phyloP scores from a whole-genome alignment of 2,888 invertebrate species.

The Drosophila anomalipes region DNA sequence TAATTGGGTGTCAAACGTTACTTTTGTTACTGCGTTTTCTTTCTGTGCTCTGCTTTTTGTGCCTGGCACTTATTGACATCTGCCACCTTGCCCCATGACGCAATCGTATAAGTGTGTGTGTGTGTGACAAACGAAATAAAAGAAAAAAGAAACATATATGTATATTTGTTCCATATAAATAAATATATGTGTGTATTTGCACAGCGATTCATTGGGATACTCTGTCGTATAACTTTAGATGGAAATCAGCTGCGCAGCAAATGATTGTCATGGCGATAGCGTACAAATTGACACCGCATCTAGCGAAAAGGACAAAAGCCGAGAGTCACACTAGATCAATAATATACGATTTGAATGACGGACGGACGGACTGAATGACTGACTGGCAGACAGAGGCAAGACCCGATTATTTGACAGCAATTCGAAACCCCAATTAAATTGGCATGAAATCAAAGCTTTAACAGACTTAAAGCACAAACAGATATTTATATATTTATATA shows the following conservation, averaged over 20 bases:
- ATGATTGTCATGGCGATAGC: conserved; percentile 75
- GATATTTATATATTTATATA: not conserved
- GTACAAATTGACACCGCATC: conserved; percentile 62
- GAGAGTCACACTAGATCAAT: conserved; percentile 69
- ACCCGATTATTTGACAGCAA: conserved; percentile 52
- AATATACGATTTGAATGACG: conserved; percentile 70
- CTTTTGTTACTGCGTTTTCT: conserved; percentile 70
- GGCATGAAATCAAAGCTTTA: conserved; percentile 49
- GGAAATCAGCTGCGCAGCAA: conserved; percentile 68
- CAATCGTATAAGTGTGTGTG: conserved; percentile 8
- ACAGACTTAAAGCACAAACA: conserved; percentile 3
- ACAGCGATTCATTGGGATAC: conserved; percentile 39
- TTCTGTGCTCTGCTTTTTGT: conserved; percentile 40
- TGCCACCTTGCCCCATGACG: conserved; percentile 62
- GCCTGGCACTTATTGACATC: conserved; percentile 76
- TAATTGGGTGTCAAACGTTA: conserved; percentile 80
- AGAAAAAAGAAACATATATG: conserved; percentile 8
- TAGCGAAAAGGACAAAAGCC: conserved; percentile 36
- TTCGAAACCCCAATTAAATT: conserved; percentile 45
- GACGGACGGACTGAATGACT: conserved; percentile 24
- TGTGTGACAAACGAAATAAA: conserved; percentile 11
- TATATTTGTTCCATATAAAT: conserved; percentile 19
- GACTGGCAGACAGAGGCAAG: conserved; percentile 26
- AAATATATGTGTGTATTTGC: conserved; percentile 35
- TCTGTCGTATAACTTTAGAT: conserved; percentile 61